phyloP scores from a whole-genome alignment of 2,113 vertebrate species.

The Gasterosteus nipponicus region DNA sequence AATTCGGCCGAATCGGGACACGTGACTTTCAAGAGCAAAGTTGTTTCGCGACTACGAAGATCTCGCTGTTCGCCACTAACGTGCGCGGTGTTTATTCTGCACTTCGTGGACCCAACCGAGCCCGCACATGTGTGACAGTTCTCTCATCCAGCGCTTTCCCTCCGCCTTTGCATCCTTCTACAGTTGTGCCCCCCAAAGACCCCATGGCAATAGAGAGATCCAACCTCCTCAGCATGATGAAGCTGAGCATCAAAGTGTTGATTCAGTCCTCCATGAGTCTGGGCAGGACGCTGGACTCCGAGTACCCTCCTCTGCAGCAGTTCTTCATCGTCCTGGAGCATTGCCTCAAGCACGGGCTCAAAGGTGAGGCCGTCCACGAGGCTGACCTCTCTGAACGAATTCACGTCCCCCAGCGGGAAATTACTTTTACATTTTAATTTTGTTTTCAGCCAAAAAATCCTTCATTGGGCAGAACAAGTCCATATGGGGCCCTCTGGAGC shows the following conservation, averaged over 20 bases:
- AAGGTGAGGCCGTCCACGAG: constrained; percentile 81
- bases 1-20: constrained; percentile 38
- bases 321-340: constrained; percentile 97
- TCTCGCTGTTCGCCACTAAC: not conserved
- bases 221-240: constrained; percentile 98
- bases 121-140: not conserved
- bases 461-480: constrained; percentile 97
- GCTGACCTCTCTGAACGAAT: not conserved
- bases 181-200: constrained; percentile 71
- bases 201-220: constrained; percentile 90
- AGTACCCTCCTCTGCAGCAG: constrained; percentile 94
- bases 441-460: constrained; percentile 88
- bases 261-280: constrained; percentile 95
- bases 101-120: not conserved
- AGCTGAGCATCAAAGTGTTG: constrained; percentile 93
- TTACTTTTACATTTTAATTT: not conserved
- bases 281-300: constrained; percentile 92
- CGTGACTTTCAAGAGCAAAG: constrained; percentile 38
- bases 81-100: not conserved
- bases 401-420: no score
- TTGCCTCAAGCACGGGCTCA: constrained; percentile 96
- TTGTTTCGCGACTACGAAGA: not conserved
- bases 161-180: not conserved
- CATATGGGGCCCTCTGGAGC: constrained; percentile 95
- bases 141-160: not conserved